Percentiles rank a stretch among this genome's conserved stretches.
Conservation (phyloP, 2,888 invertebrate genomes). For the Conchocele bisecta region DNA sequence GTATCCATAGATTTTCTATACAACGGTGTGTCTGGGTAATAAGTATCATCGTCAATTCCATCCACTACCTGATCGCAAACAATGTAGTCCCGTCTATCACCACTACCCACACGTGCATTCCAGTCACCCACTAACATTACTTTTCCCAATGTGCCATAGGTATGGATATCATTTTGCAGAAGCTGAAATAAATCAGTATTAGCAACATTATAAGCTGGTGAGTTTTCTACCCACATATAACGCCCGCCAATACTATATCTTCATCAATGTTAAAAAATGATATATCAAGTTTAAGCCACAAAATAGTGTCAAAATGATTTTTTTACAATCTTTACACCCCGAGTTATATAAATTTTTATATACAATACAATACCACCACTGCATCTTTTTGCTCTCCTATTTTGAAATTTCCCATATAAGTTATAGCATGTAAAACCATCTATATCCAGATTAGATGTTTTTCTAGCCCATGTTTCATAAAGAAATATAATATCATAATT, state of each 20-base stretch:
- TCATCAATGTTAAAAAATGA: slow-evolving; percentile 7
- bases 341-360: not conserved
- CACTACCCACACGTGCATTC: slow-evolving; percentile 14
- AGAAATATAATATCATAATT: slow-evolving; percentile 12
- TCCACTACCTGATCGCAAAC: slow-evolving; percentile 9
- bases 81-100: slow-evolving; percentile 15
- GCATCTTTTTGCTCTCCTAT: slow-evolving; percentile 11
- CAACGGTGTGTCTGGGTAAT: slow-evolving; percentile 18
- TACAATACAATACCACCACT: slow-evolving; percentile 5
- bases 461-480: slow-evolving; percentile 18
- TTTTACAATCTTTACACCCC: slow-evolving; percentile 7
- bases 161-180: slow-evolving; percentile 15
- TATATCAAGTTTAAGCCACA: slow-evolving; percentile 19
- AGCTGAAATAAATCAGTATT: slow-evolving; percentile 12
- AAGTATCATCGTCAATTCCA: slow-evolving; percentile 6
- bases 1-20: too few relatives aligned
- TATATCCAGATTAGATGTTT: not conserved
- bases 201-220: slow-evolving; percentile 11
- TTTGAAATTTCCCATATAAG: slow-evolving; percentile 16
- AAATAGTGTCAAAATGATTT: slow-evolving; percentile 12
- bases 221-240: slow-evolving; percentile 24
- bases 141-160: not conserved
- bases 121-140: not conserved
- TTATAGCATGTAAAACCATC: slow-evolving; percentile 2
- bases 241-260: slow-evolving; percentile 6